A percentile compares a stretch with the other conserved stretches of the same genome.
phyloP scores from a whole-genome alignment of 2,797 vertebrate genomes.

The Arctocebus calabarensis region DNA sequence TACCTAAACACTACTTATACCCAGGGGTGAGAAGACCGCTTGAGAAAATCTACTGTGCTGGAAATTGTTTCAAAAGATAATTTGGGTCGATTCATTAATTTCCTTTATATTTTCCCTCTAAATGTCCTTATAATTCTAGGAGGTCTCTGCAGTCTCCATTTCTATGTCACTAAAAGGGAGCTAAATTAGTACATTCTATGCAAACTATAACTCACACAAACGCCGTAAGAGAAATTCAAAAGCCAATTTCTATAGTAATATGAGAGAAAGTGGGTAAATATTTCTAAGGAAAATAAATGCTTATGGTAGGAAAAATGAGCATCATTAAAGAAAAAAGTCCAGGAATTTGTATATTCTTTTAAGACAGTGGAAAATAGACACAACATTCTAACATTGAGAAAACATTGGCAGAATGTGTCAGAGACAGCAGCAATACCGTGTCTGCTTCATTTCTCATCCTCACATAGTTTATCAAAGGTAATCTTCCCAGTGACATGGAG shows the following conservation, averaged over 20 bases:
- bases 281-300: not conserved
- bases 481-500: not conserved
- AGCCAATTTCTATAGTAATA: not conserved
- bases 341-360: not conserved
- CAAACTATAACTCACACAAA: not conserved
- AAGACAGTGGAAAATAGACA: not conserved
- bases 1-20: not conserved
- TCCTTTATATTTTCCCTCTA: not conserved
- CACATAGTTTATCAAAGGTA: not conserved
- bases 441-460: not conserved
- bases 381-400: not conserved
- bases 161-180: not conserved
- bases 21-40: not conserved
- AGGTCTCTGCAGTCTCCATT: not conserved
- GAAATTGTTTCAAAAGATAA: not conserved
- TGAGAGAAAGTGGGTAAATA: not conserved
- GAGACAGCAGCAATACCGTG: fast-evolving
- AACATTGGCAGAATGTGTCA: not conserved
- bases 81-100: not conserved
- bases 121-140: not conserved
- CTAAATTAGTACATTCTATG: not conserved
- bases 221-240: not conserved
- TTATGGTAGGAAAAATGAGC: not conserved
- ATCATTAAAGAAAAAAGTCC: not conserved
- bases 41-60: not conserved